Evolutionary conservation across 2,888 invertebrate genomes (phyloP), one percentile per base, ranked within the genome.

Genomic region (Rhagophthalmus giganteus): DNA sequence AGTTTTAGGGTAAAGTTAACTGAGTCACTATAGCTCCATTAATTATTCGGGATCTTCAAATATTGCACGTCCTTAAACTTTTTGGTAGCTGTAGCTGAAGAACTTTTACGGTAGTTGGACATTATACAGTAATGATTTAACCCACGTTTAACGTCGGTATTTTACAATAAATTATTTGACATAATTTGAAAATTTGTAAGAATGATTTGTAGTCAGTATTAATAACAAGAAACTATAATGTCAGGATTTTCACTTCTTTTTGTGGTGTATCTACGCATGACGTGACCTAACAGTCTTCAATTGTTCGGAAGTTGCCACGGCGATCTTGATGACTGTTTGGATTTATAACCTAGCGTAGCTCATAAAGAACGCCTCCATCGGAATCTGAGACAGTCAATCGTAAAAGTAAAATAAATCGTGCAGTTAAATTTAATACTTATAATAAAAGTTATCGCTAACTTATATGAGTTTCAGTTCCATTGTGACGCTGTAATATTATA

Each of bases 351-450:
- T 15, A 12, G 35, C 45, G 40, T 28, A n/a, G 20, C 10, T 44
- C 40, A 49, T 54, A 54, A 54, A 54, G 44, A 34, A 54, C 54
- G 49, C 45, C 44, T 48, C 31, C 54, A 54, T 49, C 39, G 54
- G 37, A 54, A 49, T 45, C 35, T 49, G 40, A 45, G 45, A 49
- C 48, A 49, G 47, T 33, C 51, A 44, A 47, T 51, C 51, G 55
- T 55, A 55, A 55, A 51, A 52, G 38, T 40, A 42, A 52, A 52
- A 47, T 51, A 51, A 55, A 60, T 60, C 58, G 55, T 45, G 55
- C 58, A 54, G 54, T 60, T 55, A 60, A 60, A 56, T 60, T 60
- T 59, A 59, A 60, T 60, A 57, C 51, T 55, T 44, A 51, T 51
- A 53, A 55, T 60, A 58, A 60, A 58, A 58, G 54, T 54, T 58